phyloP scores from a whole-genome alignment of 2,888 invertebrate genomes.

The Pristionchus entomophagus region DNA sequence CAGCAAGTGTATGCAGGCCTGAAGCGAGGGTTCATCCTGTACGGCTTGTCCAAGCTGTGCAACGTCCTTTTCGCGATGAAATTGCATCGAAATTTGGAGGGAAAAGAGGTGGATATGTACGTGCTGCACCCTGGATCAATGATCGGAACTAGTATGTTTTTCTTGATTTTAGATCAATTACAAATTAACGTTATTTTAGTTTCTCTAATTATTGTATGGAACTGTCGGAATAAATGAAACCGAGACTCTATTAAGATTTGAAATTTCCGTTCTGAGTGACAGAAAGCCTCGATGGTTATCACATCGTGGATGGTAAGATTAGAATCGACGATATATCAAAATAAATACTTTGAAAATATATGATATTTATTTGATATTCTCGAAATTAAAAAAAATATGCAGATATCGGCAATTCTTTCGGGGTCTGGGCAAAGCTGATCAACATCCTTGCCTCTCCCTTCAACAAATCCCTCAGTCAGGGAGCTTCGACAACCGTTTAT shows the following conservation, averaged over 20 bases:
- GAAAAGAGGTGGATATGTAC: slow-evolving; percentile 78
- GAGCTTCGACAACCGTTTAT: slow-evolving; percentile 90
- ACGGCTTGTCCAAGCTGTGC: slow-evolving; percentile 70
- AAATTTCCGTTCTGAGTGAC: too few species aligned
- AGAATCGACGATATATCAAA: too few species aligned
- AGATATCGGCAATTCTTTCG: slow-evolving; percentile 65
- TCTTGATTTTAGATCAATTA: too few species aligned
- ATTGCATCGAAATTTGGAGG: slow-evolving; percentile 64
- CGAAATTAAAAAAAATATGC: too few species aligned
- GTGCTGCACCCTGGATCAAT: slow-evolving; percentile 93
- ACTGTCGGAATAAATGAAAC: too few species aligned
- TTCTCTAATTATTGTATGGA: too few species aligned
- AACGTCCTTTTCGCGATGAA: slow-evolving; percentile 70
- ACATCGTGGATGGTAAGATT: too few species aligned
- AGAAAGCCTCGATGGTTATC: too few species aligned
- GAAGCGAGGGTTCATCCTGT: slow-evolving; percentile 54
- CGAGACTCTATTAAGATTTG: too few species aligned
- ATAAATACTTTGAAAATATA: too few species aligned
- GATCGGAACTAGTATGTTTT: slow-evolving; percentile 83
- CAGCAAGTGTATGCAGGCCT: background rate
- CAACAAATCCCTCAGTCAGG: slow-evolving; percentile 93
- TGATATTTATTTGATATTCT: too few species aligned
- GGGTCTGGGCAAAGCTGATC: slow-evolving; percentile 59
- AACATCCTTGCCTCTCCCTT: slow-evolving; percentile 86
- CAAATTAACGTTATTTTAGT: too few species aligned